Base-by-base conservation (phyloP, 2,888 invertebrate species). In the Amblyjoppa proteus region DNA sequence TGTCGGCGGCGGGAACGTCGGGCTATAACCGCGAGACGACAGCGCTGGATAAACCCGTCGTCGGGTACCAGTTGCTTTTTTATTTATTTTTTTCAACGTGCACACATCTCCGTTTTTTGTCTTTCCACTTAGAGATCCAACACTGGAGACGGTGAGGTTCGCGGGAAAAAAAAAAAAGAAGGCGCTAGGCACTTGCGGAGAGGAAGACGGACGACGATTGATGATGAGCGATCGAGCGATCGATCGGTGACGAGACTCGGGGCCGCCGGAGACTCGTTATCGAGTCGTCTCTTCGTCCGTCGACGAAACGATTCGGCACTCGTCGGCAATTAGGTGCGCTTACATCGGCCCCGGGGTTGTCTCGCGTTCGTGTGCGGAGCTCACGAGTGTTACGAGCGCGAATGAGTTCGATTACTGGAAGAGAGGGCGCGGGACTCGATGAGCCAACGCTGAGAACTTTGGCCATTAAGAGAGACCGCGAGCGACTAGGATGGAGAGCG, bases 401-500 rank as follows among this genome's bases (percentile, higher is more conserved):
- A 78, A 79, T 51, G 51, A 82, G 85, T 75, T 85, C 82, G 85
- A 85, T 85, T 81, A 82, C 81, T 66, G 53, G 56, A 70, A 79
- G 66, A 51, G 61, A 51, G 31, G n/a, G 64, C 53, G 53, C 56
- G 49, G 81, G 38, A 13, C 56, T 56, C 41, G 70, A 51, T 20
- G 13, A 74, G 58, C 74, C 53, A 73, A 25, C 20, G 9, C 20
- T 25, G 56, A 85, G 64, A 80, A 81, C 79, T 86, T 85, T 76
- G 68, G 74, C 79, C 78, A 79, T 86, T 85, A 86, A 38, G 53
- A 34, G 66, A 69, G 25, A 28, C 56, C 56, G 61, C 73, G 58
- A 77, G 74, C 70, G 71, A 64, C 71, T 34, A 20, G 73, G 61
- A 58, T 7, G 61, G 31, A 81, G 79, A 68, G 77, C 61, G 61